These are phyloP conservation scores for Leucophenga maculata DNA, from an alignment of 2,888 invertebrate genomes.

Conservation along the genomic window DNA sequence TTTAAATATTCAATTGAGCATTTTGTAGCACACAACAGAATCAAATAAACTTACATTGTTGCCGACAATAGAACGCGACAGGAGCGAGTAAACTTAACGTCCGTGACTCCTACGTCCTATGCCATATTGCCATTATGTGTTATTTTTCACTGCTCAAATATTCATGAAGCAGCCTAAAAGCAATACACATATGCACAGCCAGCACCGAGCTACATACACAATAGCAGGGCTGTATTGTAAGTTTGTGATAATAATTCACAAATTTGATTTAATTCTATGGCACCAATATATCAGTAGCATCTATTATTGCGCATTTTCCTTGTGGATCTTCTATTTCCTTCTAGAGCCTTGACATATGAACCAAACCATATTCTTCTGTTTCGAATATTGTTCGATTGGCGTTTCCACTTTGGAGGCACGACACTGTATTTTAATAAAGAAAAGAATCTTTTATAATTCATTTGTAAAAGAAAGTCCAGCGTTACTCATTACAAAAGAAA, in stretches of 20 bases:
- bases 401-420: too few relatives aligned
- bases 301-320: too few relatives aligned
- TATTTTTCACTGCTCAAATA: slow-evolving; percentile 32
- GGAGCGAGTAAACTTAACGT: background rate
- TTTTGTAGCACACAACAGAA: slow-evolving; percentile 13
- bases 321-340: too few relatives aligned
- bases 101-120: background rate
- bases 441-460: too few relatives aligned
- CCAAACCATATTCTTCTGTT: too few relatives aligned
- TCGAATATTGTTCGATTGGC: too few relatives aligned
- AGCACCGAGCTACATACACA: background rate
- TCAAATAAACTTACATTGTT: background rate
- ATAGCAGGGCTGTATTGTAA: background rate
- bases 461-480: too few relatives aligned
- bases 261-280: too few relatives aligned
- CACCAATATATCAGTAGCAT: too few relatives aligned
- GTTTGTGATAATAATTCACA: background rate
- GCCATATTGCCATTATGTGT: slow-evolving; percentile 27
- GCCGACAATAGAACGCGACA: background rate
- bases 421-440: too few relatives aligned
- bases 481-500: too few relatives aligned
- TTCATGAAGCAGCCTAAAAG: slow-evolving; percentile 24
- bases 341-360: too few relatives aligned
- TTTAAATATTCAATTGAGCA: slow-evolving; percentile 33
- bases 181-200: background rate